These are phyloP conservation scores for Hypomecis punctinalis DNA, from an alignment of 2,888 invertebrate genomes.

Conservation along the genomic window DNA sequence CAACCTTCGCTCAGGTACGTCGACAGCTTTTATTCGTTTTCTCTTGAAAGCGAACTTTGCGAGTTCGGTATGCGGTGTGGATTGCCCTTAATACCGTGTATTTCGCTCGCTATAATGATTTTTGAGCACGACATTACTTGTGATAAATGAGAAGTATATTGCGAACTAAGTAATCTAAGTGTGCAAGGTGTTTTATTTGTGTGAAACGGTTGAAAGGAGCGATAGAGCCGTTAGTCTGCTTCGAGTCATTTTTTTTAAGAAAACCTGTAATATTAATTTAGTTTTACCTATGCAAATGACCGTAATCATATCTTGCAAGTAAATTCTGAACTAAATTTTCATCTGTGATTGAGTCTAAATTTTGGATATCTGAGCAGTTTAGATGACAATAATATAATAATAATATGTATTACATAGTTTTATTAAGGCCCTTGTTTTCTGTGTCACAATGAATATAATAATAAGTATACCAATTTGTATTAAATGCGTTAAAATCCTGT, in stretches of 20 bases:
- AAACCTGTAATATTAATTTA: too few relatives aligned
- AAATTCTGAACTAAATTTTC: too few relatives aligned
- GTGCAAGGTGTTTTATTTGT: slow-evolving; percentile 21
- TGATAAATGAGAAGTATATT: slow-evolving; percentile 35
- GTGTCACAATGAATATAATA: too few relatives aligned
- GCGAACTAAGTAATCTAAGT: slow-evolving; percentile 19
- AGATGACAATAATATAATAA: too few relatives aligned
- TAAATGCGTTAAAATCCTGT: too few relatives aligned
- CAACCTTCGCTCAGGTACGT: slow-evolving; percentile 1
- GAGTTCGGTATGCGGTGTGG: slow-evolving; percentile 40
- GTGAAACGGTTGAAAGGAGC: slow-evolving; percentile 14
- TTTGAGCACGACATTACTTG: slow-evolving; percentile 44
- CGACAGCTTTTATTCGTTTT: slow-evolving; percentile 7
- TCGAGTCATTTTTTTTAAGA: neutral
- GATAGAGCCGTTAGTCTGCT: slow-evolving; percentile 8
- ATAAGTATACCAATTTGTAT: too few relatives aligned
- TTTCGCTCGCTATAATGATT: slow-evolving; percentile 39
- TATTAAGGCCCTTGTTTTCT: too few relatives aligned
- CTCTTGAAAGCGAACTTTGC: slow-evolving; percentile 34
- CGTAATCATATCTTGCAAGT: too few relatives aligned
- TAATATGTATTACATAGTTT: too few relatives aligned
- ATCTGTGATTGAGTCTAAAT: too few relatives aligned
- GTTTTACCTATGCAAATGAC: too few relatives aligned
- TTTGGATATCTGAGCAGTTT: too few relatives aligned
- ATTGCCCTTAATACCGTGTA: slow-evolving; percentile 45